These are phyloP conservation scores for Matsumyia berberina DNA, from an alignment of 2,888 invertebrate species.

Conservation along the genomic window DNA sequence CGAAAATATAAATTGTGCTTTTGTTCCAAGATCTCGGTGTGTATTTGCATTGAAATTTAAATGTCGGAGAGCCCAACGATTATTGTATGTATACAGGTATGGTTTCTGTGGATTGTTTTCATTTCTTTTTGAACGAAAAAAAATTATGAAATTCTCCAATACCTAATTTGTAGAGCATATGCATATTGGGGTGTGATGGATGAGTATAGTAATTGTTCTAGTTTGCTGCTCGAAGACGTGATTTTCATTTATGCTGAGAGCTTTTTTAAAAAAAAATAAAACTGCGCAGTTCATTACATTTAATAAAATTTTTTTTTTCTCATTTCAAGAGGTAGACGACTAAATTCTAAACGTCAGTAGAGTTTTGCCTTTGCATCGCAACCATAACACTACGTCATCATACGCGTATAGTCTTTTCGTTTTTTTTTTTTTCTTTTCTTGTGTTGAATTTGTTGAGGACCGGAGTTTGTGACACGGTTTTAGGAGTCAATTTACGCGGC, in stretches of 20 bases:
- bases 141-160: too few relatives aligned
- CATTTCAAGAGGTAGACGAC: not conserved
- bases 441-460: not conserved
- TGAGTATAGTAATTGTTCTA: too few relatives aligned
- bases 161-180: too few relatives aligned
- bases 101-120: too few relatives aligned
- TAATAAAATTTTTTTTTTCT: constrained; percentile 20
- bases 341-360: constrained; percentile 32
- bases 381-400: constrained; percentile 33
- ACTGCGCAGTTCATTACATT: constrained; percentile 46
- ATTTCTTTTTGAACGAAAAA: too few relatives aligned
- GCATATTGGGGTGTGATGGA: too few relatives aligned
- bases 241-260: not conserved
- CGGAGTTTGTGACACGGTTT: not conserved
- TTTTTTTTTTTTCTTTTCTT: not conserved
- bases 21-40: too few relatives aligned
- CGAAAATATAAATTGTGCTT: not conserved
- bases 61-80: too few relatives aligned
- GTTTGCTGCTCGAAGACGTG: not conserved
- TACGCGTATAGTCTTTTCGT: constrained; percentile 10
- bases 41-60: too few relatives aligned
- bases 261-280: constrained; percentile 22
- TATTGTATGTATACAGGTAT: too few relatives aligned
- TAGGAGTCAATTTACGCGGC: too few relatives aligned
- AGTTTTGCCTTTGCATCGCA: constrained; percentile 28